Evolutionary conservation across 2,888 invertebrate genomes (phyloP), one percentile per base, ranked within the genome.

Genomic region (Philereme transversata): DNA sequence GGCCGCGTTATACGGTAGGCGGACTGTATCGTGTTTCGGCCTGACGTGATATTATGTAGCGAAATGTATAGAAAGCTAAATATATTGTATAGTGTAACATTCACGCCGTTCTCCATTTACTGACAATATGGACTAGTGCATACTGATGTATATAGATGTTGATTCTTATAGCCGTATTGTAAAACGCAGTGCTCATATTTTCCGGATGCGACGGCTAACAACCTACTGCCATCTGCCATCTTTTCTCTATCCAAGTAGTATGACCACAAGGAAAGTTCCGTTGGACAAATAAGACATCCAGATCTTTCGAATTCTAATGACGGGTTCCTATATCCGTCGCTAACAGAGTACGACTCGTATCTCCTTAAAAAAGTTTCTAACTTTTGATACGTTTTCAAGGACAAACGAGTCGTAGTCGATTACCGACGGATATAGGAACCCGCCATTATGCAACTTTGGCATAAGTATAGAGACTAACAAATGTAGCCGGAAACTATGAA

Each of bases 31-130:
- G 64, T 69, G 76, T 82, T 81, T 79, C 78, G 73, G 78, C 80
- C 83, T 77, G 77, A 82, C 70, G 87, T 88, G 88, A 88, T 88
- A 88, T 87, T 87, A 87, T 75, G 75, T 79, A 76, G 72, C 77
- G 68, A 75, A 71, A 62, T 68, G 68, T 73, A 69, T 73, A 73
- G 69, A 65, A 69, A 67, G 59, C 64, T 65, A 66, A 69, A 60
- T 70, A 63, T 68, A 67, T 64, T 67, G 66, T 68, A 69, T 69
- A 71, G 71, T 72, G 75, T 75, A 73, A 69, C 66, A 67, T 75
- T 73, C 60, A 54, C 49, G 40, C 60, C 22, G 47, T 62, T 75
- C 72, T 82, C 82, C 80, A 78, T 75, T 86, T 81, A 74, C 77
- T 77, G 89, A 88, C 88, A 89, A 88, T 89, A 87, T 79, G 70